Evolutionary conservation across 2,888 invertebrate species (phyloP), one percentile per base, ranked within the genome.

Genomic region (Apoda limacodes): DNA sequence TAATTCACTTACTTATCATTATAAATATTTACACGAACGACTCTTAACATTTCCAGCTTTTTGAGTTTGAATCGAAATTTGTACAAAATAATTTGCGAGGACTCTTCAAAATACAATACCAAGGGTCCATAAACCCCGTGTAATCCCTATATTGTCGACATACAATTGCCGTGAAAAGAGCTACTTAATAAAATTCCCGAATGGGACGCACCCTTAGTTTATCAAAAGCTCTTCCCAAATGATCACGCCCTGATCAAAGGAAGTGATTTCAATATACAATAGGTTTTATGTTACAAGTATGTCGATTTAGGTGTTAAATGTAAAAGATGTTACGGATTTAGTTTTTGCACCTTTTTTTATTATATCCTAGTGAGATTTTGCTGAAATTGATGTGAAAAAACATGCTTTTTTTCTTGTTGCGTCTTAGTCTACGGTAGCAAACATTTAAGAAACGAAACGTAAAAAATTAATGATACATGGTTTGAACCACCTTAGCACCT

Each of bases 161-260:
- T 62, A 71, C 72, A 72, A 72, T 71, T 70, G 72, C 66, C 69
- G 69, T 69, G 71, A 71, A 70, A 69, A 70, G 69, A 64, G 68
- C 66, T 66, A 68, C 68, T 69, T 63, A 65, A 59, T 49, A 42
- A 42, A 43, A 45, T 46, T 46, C 45, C 43, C 46, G 43, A 47
- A 55, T 47, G 43, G 51, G 45, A 47, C 51, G 53, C 53, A 53
- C 56, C 61, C 56, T 32, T 32, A 21, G 31, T 46, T 45, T 45
- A 45, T 50, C 46, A 28, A 42, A 40, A 43, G 40, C 46, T 45
- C 45, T 50, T 39, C n/a, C n/a, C 52, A 50, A 52, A 66, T 71
- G 72, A 72, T 74, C 71, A 66, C 69, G 59, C 62, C 53, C 36
- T 37, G 59, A 71, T 74, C 71, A 72, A 72, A 70, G 67, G 67